Evolutionary conservation across 1,140 invertebrate genomes (phyloP), one percentile per base, ranked within the genome.

Genomic region (Drosophila pseudoananassae): DNA sequence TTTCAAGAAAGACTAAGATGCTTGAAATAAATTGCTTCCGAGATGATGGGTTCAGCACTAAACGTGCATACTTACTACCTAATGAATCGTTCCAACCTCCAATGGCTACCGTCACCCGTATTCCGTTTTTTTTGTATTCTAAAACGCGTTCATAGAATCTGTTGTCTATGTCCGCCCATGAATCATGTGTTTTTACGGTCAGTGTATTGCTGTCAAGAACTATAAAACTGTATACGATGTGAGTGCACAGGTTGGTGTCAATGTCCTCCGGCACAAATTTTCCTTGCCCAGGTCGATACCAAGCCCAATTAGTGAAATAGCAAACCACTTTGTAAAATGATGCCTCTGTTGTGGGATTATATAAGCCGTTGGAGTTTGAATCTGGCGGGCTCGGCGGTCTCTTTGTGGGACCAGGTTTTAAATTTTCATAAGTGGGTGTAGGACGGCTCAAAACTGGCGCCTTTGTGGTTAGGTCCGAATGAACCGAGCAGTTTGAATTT

Each of bases 51-150:
- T 94, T 95, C 75, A 97, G 97, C 1, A 97, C 96, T 8, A 97
- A 90, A 59, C 94, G 94, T 23, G 95, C 97, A 92, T 97, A 98
- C 91, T 97, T 97, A 81, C 96, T 96, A 1, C 96, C 96, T 27
- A 94, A 94, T 0, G 97, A 97, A 87, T 98, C 97, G 79, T 98
- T 98, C 97, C 97, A 98, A 71, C 91, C 91, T 3, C 97, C 97
- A 27, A 98, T 93, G 17, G 96, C 97, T 3, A 98, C 58, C 0
- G 78, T 75, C 78, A 88, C 71, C 51, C 90, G 55, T 66, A 92
- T 63, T 74, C 93, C 66, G 49, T 91, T 92, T 40, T 91, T 91
- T 85, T 93, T 94, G 75, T 95, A 95, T 0, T 94, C 95, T 0
- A 95, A 94, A 0, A 98, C 96, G 17, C 96, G 93, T 68, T 96